Evolutionary conservation across 2,113 vertebrate genomes (phyloP).

Genomic region (Columba livia): DNA sequence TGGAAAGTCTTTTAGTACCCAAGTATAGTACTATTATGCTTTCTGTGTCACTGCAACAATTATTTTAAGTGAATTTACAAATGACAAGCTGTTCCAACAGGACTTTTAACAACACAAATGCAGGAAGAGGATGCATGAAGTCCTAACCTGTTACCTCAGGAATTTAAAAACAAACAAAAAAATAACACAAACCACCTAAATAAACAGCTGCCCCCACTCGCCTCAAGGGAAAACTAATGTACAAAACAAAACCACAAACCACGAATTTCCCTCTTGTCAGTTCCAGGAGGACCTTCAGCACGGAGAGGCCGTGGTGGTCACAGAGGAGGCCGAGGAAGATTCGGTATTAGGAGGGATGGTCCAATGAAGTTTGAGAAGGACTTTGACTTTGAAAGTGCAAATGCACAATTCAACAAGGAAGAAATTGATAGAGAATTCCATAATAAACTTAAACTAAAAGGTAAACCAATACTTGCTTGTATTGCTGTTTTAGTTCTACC

Average conservation of each 20-base stretch:
- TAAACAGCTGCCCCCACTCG: too few species aligned
- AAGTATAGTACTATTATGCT: neutral
- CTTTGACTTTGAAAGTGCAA: slow-evolving; percentile 98
- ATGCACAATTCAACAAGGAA: slow-evolving; percentile 98
- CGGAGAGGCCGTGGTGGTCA: slow-evolving; percentile 88
- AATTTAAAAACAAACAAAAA: neutral
- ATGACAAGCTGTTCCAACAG: neutral
- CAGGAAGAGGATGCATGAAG: neutral
- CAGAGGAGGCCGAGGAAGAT: slow-evolving; percentile 89
- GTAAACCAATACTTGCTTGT: slow-evolving; percentile 65
- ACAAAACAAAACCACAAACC: neutral
- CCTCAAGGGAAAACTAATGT: neutral
- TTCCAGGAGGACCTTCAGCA: slow-evolving; percentile 73
- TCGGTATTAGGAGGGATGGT: slow-evolving; percentile 88
- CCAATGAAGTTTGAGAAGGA: slow-evolving; percentile 99
- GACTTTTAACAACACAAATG: neutral
- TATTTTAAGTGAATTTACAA: neutral
- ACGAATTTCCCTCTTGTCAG: slow-evolving; percentile 8
- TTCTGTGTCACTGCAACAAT: neutral
- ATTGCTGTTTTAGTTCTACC: neutral
- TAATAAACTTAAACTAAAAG: slow-evolving; percentile 97
- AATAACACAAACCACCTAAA: neutral
- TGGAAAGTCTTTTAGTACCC: neutral
- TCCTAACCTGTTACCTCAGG: neutral
- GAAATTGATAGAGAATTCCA: slow-evolving; percentile 98